A percentile compares a stretch with the other conserved stretches of the same genome.
Evolutionary conservation across 2,888 invertebrate species (phyloP).

Genomic region (Tetranychus truncatus): DNA sequence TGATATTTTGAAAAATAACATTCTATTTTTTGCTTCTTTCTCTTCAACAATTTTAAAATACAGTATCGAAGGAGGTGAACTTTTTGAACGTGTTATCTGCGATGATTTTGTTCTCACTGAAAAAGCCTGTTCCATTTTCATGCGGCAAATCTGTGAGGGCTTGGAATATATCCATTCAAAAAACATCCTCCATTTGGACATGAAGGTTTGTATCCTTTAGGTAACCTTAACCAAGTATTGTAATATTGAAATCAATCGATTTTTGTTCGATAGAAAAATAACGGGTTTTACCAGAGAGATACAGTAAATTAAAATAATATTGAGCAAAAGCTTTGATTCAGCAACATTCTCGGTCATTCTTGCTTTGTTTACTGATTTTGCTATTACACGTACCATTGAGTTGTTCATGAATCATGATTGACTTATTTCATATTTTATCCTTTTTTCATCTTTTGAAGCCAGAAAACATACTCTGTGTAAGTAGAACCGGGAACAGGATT

Average conservation of each 20-base stretch:
- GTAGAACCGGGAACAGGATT: conserved; percentile 87
- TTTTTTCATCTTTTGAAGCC: conserved; percentile 44
- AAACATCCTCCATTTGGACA: conserved; percentile 83
- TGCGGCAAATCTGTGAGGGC: conserved; percentile 94
- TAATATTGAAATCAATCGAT: not conserved
- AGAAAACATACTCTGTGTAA: conserved; percentile 90
- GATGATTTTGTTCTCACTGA: conserved; percentile 95
- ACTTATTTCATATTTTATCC: too few relatives aligned
- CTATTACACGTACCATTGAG: too few relatives aligned
- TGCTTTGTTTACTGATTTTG: too few relatives aligned
- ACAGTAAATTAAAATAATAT: not conserved
- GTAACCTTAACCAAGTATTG: not conserved
- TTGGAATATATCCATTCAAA: conserved; percentile 90
- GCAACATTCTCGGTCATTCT: too few relatives aligned
- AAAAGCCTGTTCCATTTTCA: conserved; percentile 83
- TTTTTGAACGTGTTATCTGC: conserved; percentile 94
- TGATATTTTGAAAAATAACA: not conserved
- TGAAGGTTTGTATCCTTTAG: conserved; percentile 50
- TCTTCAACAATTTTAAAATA: conserved; percentile 27
- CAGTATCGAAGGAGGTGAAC: conserved; percentile 92
- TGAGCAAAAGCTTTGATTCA: too few relatives aligned
- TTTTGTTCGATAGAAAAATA: not conserved
- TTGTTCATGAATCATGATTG: too few relatives aligned
- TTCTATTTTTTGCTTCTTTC: not conserved
- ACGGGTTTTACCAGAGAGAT: not conserved